These are phyloP conservation scores for Papilio xuthus DNA, from an alignment of 1,140 invertebrate genomes.

Conservation along the genomic window DNA sequence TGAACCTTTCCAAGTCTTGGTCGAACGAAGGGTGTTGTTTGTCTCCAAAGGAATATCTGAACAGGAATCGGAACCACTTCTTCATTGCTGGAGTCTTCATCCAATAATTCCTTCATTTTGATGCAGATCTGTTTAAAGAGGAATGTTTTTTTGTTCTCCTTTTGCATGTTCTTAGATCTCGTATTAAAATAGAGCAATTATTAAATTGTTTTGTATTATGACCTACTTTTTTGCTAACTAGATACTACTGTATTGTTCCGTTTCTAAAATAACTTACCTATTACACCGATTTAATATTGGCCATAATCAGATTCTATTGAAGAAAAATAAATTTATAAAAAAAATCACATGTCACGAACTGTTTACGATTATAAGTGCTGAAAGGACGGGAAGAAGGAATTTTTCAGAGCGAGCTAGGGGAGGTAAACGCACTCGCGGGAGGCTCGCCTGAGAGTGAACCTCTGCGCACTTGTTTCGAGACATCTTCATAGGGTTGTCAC, in stretches of 20 bases:
- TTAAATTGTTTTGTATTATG: neutral
- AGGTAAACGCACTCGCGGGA: constrained; percentile 54
- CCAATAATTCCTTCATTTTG: constrained; percentile 68
- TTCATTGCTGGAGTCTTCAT: constrained; percentile 85
- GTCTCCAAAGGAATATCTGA: constrained; percentile 98
- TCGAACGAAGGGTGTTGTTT: constrained; percentile 96
- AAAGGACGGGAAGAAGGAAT: constrained; percentile 49
- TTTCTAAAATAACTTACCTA: constrained; percentile 26
- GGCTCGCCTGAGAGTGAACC: constrained; percentile 64
- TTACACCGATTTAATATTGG: constrained; percentile 38
- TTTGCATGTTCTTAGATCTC: neutral
- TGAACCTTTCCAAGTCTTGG: constrained; percentile 97
- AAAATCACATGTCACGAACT: constrained; percentile 43
- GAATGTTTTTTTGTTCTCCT: neutral
- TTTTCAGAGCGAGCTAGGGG: constrained; percentile 41
- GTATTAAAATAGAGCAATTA: neutral
- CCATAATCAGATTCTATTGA: constrained; percentile 33
- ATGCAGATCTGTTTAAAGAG: constrained; percentile 48
- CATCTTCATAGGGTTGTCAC: constrained; percentile 59
- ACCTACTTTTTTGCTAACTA: constrained; percentile 40
- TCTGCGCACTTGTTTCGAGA: constrained; percentile 64
- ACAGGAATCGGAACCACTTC: constrained; percentile 97
- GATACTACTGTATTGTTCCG: neutral
- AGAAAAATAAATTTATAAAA: neutral
- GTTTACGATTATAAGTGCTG: constrained; percentile 57